Percentiles rank a stretch among this genome's conserved stretches.
Conservation (phyloP, 2,797 vertebrate genomes). For the Darevskia nairensis region DNA sequence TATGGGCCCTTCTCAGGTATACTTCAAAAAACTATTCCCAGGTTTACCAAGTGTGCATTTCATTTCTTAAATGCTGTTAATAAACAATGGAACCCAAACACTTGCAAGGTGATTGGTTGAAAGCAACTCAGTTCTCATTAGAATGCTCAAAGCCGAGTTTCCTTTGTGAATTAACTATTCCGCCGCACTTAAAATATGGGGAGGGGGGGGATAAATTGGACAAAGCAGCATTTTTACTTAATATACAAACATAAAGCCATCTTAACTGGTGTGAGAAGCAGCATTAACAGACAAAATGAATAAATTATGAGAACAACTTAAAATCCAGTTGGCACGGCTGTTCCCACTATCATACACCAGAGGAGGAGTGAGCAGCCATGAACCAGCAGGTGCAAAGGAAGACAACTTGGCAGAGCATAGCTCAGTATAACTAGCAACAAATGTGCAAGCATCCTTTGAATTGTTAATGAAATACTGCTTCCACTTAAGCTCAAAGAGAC, state of each 20-base stretch:
- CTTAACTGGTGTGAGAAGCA: not conserved
- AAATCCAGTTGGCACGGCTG: not conserved
- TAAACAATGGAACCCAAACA: not conserved
- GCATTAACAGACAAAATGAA: not conserved
- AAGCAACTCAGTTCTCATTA: not conserved
- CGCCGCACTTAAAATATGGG: too few species aligned
- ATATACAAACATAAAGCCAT: not conserved
- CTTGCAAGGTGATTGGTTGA: not conserved
- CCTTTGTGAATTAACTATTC: not conserved
- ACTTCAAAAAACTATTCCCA: too few species aligned
- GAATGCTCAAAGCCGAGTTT: not conserved
- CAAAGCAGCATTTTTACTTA: not conserved
- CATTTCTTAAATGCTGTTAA: not conserved
- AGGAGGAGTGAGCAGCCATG: not conserved
- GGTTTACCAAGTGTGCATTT: not conserved
- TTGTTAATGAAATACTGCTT: not conserved
- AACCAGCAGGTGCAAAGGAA: not conserved
- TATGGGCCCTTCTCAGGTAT: too few species aligned
- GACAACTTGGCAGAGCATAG: not conserved
- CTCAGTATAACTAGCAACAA: not conserved
- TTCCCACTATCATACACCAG: not conserved
- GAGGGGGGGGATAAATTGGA: not conserved
- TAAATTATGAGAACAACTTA: not conserved
- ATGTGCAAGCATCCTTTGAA: not conserved
- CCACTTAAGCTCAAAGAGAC: not conserved